These are phyloP conservation scores for Epizoanthus stellaris DNA, from an alignment of 92 coral and sea anemone species.

Conservation along the genomic window DNA sequence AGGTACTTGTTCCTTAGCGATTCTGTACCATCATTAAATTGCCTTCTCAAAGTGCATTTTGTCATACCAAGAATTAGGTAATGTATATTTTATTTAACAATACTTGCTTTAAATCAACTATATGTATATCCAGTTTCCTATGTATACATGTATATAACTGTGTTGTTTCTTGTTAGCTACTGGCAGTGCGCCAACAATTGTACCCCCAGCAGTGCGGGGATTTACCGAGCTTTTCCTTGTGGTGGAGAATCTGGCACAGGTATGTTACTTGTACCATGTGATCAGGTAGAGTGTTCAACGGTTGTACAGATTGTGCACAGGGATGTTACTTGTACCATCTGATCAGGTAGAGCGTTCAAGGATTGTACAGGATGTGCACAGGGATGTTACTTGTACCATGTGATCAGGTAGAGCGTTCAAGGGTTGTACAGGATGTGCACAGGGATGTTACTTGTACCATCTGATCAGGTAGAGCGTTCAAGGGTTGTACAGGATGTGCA, in stretches of 20 bases:
- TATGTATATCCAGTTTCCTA: not conserved
- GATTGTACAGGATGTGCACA: slow-evolving; percentile 51
- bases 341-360: too few relatives aligned
- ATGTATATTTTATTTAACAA: too few relatives aligned
- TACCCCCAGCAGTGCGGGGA: slow-evolving; percentile 94
- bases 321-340: not conserved
- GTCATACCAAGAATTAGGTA: too few relatives aligned
- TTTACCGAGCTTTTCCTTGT: slow-evolving; percentile 94
- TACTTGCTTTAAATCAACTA: not conserved
- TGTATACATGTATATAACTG: not conserved
- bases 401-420: too few relatives aligned
- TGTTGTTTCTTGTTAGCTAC: slow-evolving; percentile 59
- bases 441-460: not conserved
- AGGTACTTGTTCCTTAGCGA: too few relatives aligned
- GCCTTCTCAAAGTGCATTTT: too few relatives aligned
- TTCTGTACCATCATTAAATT: too few relatives aligned
- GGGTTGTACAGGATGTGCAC: too few relatives aligned
- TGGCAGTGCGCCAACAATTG: slow-evolving; percentile 88
- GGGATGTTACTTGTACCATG: slow-evolving; percentile 52
- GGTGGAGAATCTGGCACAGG: slow-evolving; percentile 98
- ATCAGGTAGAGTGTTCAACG: too few relatives aligned
- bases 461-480: too few relatives aligned
- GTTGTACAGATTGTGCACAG: too few relatives aligned
- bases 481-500: too few relatives aligned
- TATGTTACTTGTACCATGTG: slow-evolving; percentile 22